Base-by-base conservation (phyloP, 30 jellyfish, hydroid and myxozoan species). In the Euphysa ruthae region DNA sequence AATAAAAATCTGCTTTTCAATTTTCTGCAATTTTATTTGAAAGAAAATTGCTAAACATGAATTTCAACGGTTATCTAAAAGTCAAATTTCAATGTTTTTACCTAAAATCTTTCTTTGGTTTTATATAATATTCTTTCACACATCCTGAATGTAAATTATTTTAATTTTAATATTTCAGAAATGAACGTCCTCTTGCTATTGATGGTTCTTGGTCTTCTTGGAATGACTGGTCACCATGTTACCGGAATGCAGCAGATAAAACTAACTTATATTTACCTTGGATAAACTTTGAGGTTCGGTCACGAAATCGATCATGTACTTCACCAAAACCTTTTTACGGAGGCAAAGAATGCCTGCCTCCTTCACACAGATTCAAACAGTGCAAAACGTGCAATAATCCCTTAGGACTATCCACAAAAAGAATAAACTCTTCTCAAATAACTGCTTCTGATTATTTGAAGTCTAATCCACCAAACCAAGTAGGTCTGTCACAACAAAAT, bases 191-290 rank as follows among this genome's bases (percentile, higher is more conserved):
- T 13, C 77, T 44, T 35, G 30, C 77, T 16, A 43, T 63, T 18
- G 77, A 63, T 15, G 77, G 80, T 14, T 68, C 80, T 14, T 43
- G 74, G 73, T 68, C 80, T 28, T 68, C 73, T 26, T 68, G 80
- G 73, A 57, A 68, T 20, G 19, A 5, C 1, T 68, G 80, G 80
- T 35, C 80, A 13, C 26, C 73, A 23, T 68, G 80, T 27, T 68
- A 68, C 49, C 27, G 49, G 4, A 68, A 68, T 73, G 6, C 74
- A 24, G 1, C 19, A 6, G 32, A 27, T 68, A 33, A 21, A 5
- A 32, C 49, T 0, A 68, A 1, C 35, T 68, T 68, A 28, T 68
- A 42, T n/a, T 32, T 20, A 43, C 54, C 80, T n/a, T 49, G 46
- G 80, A 50, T 30, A 68, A 68, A 68, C 29, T 68, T 68, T n/a